Evolutionary conservation across 64 coral and sea anemone species (phyloP), one percentile per base, ranked within the genome.

Genomic region (Porites australiensis): DNA sequence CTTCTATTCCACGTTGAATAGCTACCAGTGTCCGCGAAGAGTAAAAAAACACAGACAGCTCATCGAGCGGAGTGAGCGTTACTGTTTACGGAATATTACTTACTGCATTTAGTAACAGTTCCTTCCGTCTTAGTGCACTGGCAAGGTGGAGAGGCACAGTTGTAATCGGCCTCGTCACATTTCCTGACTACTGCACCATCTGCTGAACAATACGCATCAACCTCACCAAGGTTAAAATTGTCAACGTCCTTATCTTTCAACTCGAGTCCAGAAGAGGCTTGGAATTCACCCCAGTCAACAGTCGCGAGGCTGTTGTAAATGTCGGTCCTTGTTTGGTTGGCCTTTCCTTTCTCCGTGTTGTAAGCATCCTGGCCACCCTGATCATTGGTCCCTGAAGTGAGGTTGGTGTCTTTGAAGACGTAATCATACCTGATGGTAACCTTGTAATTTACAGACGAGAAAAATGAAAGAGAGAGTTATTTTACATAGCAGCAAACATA

Each of bases 141-240:
- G 19, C 70, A 64, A 43, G 72, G 67, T 44, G 59, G 45, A 6
- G 55, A 45, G 10, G 13, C 43, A 14, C 79, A 75, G 46, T 64
- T 65, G 1, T 79, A 13, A 10, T 93, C 58, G 6, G 19, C 8
- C 73, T 70, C 13, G 3, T 51, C 53, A 44, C 92, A 94, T 54
- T 94, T 94, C 51, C 65, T 54, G 2, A 94, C 92, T 4, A 94
- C 92, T 8, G 86, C 92, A 8, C 92, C 92, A 10, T 74, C 15
- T 12, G 81, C 86, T 43, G 92, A 89, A 23, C 92, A 94, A 27
- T 89, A 89, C 4, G 75, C 92, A 0, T 94, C 92, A 51, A 69
- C 73, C 5, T 60, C 44, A 13, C 79, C 82, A 53, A 94, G 86
- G 61, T 89, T 88, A 12, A 88, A 75, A n/a, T 67, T 93, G 11